phyloP scores from a whole-genome alignment of 2,888 invertebrate genomes.

The Toxonevra muliebris region DNA sequence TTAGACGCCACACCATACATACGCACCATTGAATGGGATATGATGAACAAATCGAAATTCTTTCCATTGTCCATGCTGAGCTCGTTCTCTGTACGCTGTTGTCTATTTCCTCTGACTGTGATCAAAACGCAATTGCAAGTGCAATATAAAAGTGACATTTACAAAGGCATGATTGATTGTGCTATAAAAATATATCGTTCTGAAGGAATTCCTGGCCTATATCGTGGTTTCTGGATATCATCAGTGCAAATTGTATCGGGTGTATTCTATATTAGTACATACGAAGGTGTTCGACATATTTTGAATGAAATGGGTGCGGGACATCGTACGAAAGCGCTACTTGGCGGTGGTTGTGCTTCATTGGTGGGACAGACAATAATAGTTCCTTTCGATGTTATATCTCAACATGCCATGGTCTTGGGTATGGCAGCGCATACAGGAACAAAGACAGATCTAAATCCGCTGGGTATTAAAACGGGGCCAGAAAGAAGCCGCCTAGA shows the following conservation, averaged over 20 bases:
- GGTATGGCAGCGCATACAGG: conserved; percentile 69
- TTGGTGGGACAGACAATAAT: conserved; percentile 93
- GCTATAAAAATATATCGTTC: conserved; percentile 83
- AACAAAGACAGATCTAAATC: conserved; percentile 72
- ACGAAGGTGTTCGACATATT: conserved; percentile 88
- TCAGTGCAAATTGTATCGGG: conserved; percentile 87
- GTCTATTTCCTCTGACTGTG: conserved; percentile 91
- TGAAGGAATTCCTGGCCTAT: conserved; percentile 88
- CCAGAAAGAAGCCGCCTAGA: conserved; percentile 72
- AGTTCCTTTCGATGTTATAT: conserved; percentile 95
- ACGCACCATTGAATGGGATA: conserved; percentile 94
- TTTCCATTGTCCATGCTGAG: conserved; percentile 92
- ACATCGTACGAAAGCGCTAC: conserved; percentile 72
- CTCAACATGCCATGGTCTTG: conserved; percentile 96
- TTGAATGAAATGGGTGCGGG: conserved; percentile 69
- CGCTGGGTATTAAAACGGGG: conserved; percentile 76
- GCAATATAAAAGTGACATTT: conserved; percentile 83
- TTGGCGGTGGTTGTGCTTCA: conserved; percentile 92
- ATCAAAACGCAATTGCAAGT: conserved; percentile 92
- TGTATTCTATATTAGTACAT: conserved; percentile 92
- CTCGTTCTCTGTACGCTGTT: conserved; percentile 69
- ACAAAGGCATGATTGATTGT: conserved; percentile 88
- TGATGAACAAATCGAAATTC: conserved; percentile 97
- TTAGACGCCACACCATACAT: conserved; percentile 67
- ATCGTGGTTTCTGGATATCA: conserved; percentile 95